Evolutionary conservation across 2,113 vertebrate genomes (phyloP), one percentile per base, ranked within the genome.

Genomic region (Ornithorhynchus anatinus): DNA sequence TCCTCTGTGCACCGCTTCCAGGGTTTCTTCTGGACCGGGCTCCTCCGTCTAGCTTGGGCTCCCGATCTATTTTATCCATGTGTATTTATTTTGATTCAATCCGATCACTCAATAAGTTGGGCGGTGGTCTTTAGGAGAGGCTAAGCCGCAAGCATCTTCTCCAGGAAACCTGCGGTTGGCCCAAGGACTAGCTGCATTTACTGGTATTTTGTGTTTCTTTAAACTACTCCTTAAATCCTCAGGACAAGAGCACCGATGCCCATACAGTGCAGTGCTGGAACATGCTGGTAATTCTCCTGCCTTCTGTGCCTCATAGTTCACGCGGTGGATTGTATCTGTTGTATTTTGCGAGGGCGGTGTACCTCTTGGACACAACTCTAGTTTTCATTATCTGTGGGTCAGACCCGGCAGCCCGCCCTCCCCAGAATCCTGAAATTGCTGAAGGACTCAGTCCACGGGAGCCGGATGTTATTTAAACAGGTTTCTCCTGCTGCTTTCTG

Each of bases 51-150:
- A 4, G 3, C 59, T 45, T 59, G 58, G 73, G 37, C 69, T 62
- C 80, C 11, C 3, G 15, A 48, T 0, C 8, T 51, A 62, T 58
- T 56, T 56, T 35, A 74, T 76, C 80, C 59, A 77, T 37, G 8
- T 8, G 59, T 75, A 60, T 29, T 73, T 77, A 60, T 81, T 71
- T 50, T 50, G n/a, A 23, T 50, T 50, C 47, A 29, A 50, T 50
- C 31, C 70, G 60, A 57, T 45, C 59, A 79, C 80, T 86, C 62
- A 80, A 64, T 35, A 69, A 83, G 75, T 35, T 70, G 65, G 27
- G 72, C 71, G 77, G 52, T 31, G 54, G 66, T 20, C 47, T 61
- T 2, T 59, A 48, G 66, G 75, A 79, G 73, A 31, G 36, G 27
- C 44, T 42, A 67, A 50, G 62, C 59, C 57, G 43, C 36, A 17